Base-by-base conservation (phyloP, 2,888 invertebrate species). In the Tethea ocularis region DNA sequence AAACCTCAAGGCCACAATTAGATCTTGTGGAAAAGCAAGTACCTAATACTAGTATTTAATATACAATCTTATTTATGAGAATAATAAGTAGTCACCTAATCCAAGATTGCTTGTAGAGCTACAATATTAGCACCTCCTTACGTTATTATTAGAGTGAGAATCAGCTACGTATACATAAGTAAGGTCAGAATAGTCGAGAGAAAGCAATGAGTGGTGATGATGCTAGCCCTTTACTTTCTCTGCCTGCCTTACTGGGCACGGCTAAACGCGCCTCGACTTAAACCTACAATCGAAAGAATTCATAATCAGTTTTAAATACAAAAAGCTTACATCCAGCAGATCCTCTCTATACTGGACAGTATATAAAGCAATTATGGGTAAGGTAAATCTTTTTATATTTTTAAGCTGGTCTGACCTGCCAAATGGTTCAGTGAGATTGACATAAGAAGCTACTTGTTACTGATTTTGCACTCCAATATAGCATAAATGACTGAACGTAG, bases 141-240 rank as follows among this genome's bases (percentile, higher is more conserved):
- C 15, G 13, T 36, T 15, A 36, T 17, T 41, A 41, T 41, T 41
- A 41, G 15, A n/a, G 41, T 41, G 41, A 41, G 17, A 41, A 41
- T 41, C 41, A 41, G 41, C 6, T 41, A 41, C 17, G 46, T 46
- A 7, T 7, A 46, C 7, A 20, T 15, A 8, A 17, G 7, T 46
- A 80, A 79, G 86, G 86, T 87, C 86, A 83, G 68, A 67, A 72
- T 74, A 80, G 82, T 70, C 72, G 75, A 79, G 89, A 86, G 91
- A 91, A 90, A 91, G 87, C 84, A 80, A 64, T 57, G 69, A 69
- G 55, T 63, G 63, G 62, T 70, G 65, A 73, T 68, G 69, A 70
- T 68, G 74, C 66, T 67, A 80, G 84, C 86, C 88, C 89, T 88
- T 83, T 83, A 88, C 92, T 92, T 92, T 91, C 92, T 85, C 90